Conservation (phyloP, 1,140 invertebrate genomes). For the Apis laboriosa region DNA sequence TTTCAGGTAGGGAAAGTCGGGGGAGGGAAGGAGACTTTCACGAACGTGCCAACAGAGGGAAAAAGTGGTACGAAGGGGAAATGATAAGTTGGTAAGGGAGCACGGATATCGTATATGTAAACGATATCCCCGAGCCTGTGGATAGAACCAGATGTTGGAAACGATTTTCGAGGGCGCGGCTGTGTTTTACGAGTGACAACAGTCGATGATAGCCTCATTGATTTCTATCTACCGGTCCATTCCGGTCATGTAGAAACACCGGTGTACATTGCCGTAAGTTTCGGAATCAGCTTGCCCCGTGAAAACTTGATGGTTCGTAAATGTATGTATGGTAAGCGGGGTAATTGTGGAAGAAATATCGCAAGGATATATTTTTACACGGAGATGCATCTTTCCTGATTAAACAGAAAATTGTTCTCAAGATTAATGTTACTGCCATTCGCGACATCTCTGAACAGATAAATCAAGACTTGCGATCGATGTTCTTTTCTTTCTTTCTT, state of each 20-base stretch:
- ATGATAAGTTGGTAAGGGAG: neutral
- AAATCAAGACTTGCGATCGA: too few relatives aligned
- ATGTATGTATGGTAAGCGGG: neutral
- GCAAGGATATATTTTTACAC: too few relatives aligned
- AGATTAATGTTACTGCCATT: too few relatives aligned
- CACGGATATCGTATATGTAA: neutral
- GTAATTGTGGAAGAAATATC: too few relatives aligned
- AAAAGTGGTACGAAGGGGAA: neutral
- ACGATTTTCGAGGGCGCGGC: neutral
- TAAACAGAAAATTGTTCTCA: too few relatives aligned
- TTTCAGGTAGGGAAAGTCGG: too few relatives aligned
- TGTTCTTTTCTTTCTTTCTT: too few relatives aligned
- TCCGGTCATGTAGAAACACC: neutral
- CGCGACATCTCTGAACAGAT: too few relatives aligned
- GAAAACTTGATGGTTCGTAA: neutral
- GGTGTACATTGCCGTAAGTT: neutral
- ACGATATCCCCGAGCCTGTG: neutral
- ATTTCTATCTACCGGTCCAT: neutral
- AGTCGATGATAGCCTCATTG: constrained; percentile 5
- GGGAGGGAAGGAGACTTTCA: neutral
- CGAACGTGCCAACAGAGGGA: neutral
- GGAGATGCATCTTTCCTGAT: too few relatives aligned
- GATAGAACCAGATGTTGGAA: neutral
- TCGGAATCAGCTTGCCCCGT: neutral
- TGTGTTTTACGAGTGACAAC: constrained; percentile 18